phyloP scores from a whole-genome alignment of 2,888 invertebrate species.

The Cephus spinipes region DNA sequence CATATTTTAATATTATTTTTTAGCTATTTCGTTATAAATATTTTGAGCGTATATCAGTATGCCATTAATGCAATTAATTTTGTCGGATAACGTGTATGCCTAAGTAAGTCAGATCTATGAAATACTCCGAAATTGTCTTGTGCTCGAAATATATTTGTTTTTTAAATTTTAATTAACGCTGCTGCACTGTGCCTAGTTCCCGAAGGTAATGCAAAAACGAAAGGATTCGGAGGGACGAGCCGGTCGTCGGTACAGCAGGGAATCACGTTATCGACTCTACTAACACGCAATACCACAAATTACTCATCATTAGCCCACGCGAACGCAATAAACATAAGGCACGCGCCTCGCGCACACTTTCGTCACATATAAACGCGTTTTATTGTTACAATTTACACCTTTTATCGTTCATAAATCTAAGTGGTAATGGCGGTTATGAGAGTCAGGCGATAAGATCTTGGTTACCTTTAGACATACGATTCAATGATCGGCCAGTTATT shows the following conservation, averaged over 20 bases:
- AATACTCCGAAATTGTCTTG: background rate
- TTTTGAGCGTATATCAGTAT: background rate
- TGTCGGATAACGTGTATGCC: background rate
- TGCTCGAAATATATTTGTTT: background rate
- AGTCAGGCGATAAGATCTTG: constrained; percentile 45
- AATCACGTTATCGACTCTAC: constrained; percentile 29
- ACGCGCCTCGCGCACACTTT: constrained; percentile 37
- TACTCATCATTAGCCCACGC: constrained; percentile 33
- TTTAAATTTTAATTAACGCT: background rate
- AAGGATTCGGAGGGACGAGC: background rate
- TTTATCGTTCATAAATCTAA: constrained; percentile 57
- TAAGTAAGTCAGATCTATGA: background rate
- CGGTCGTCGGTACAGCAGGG: constrained; percentile 23
- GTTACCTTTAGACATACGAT: constrained; percentile 35
- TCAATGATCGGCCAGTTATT: constrained; percentile 19
- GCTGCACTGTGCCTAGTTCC: background rate
- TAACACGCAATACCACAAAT: constrained; percentile 33
- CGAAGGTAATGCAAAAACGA: background rate
- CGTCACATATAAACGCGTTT: constrained; percentile 49
- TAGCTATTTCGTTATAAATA: background rate
- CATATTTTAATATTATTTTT: background rate
- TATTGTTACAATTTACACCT: constrained; percentile 57
- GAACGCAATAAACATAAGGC: constrained; percentile 44
- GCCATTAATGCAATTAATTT: background rate
- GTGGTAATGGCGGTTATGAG: constrained; percentile 48